Evolutionary conservation across 2,797 vertebrate species (phyloP), one percentile per base, ranked within the genome.

Genomic region (Podarcis lilfordi): DNA sequence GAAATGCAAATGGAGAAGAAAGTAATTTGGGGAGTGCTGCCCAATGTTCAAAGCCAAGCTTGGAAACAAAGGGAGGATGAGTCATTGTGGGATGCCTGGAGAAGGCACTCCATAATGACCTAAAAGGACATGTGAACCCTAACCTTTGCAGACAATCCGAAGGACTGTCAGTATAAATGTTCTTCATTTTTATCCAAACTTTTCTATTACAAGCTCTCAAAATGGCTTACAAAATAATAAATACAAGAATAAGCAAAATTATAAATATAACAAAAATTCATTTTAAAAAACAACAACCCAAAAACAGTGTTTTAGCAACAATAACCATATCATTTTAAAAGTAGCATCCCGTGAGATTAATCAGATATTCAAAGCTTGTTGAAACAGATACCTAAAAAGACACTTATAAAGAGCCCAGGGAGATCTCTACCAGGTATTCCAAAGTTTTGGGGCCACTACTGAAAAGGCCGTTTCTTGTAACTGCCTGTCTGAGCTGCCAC

Each of bases 141-240:
- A 45, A 61, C 72, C 7, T 69, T 43, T 71, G 43, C 27, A 80
- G 75, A 32, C 19, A 32, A 79, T 40, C 32, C 45, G 35, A 55
- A 55, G 50, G 50, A 55, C 50, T 55, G 19, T 69, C n/a, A 83
- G 40, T 45, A 32, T 82, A 68, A n/a, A 5, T 45, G 9, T 68
- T 69, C 29, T 55, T 71, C 23, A 43, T 35, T 69, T 72, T 55
- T 69, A 69, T n/a, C 27, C 32, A n/a, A 27, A 17, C 50, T 19
- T 81, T 81, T 81, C 17, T 64, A 4, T 37, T 74, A 5, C 23
- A 43, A 81, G 80, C 37, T 29, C 29, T 4, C 11, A n/a, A 71
- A 50, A 37, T 19, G 23, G 27, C 35, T 59, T 80, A 72, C 35
- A 74, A 86, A 86, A 86, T 71, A 87, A 61, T 80, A 87, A 87